Conservation (phyloP, 35 echinoderm and acorn worm species). For the Patiria miniata region DNA sequence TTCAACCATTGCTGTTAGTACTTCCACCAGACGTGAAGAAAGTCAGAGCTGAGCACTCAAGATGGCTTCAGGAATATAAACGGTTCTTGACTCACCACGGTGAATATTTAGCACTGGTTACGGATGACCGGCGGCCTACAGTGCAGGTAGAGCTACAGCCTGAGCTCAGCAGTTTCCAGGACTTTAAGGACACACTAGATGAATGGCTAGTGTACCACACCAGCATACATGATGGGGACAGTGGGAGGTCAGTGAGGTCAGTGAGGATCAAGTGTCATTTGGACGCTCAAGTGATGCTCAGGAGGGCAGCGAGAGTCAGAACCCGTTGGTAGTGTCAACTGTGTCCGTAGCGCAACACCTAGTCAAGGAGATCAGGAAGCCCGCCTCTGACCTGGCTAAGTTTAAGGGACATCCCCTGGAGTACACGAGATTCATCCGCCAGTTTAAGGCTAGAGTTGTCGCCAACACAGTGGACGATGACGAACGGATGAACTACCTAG, state of each 20-base stretch:
- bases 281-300: not conserved
- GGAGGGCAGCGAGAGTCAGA: not conserved
- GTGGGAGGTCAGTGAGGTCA: no score
- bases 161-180: not conserved
- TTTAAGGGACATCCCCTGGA: constrained; percentile 36
- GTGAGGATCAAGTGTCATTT: no score
- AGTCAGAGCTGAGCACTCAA: not conserved
- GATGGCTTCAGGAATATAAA: constrained; percentile 23
- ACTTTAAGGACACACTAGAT: not conserved
- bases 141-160: not conserved
- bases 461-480: constrained; percentile 18
- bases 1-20: not conserved
- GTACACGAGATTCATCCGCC: constrained; percentile 9
- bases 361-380: constrained; percentile 20
- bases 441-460: constrained; percentile 40
- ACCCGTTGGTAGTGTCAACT: not conserved
- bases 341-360: not conserved
- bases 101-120: not conserved
- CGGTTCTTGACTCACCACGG: not conserved
- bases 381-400: not conserved
- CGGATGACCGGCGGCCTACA: not conserved
- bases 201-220: not conserved
- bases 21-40: not conserved
- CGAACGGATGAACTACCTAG: constrained; percentile 25
- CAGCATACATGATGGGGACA: no score